Evolutionary conservation across 2,888 invertebrate species (phyloP).

Genomic region (Eutolmus rufibarbis): DNA sequence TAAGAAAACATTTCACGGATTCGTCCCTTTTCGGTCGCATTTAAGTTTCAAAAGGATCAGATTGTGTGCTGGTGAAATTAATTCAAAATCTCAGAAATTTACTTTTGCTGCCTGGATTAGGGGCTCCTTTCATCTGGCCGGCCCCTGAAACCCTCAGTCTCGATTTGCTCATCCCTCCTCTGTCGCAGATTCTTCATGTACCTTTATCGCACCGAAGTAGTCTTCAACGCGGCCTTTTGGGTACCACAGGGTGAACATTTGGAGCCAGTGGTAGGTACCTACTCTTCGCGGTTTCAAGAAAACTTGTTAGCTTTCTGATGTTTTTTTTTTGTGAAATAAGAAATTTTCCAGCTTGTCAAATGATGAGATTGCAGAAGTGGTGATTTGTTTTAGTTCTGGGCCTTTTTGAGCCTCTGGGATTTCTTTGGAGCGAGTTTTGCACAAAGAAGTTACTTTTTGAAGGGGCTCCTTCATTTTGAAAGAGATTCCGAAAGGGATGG

Average conservation of each 20-base stretch:
- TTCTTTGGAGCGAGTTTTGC: neutral
- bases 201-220: neutral
- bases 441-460: neutral
- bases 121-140: neutral
- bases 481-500: neutral
- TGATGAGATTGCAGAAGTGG: neutral
- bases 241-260: neutral
- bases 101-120: slow-evolving; percentile 1
- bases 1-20: slow-evolving; percentile 6
- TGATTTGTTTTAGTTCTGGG: neutral
- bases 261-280: neutral
- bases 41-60: slow-evolving; percentile 7
- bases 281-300: neutral
- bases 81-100: slow-evolving; percentile 13
- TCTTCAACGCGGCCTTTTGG: neutral
- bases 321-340: neutral
- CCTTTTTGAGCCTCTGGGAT: neutral
- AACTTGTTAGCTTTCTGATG: neutral
- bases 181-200: neutral
- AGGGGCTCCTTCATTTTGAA: neutral
- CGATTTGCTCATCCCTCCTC: neutral
- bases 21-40: neutral
- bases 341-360: neutral
- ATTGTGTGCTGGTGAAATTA: neutral
- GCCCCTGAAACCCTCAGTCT: neutral